A percentile compares a stretch with the other conserved stretches of the same genome.
These are phyloP conservation scores for Hippolais icterina DNA, from an alignment of 2,113 vertebrate species.

Conservation along the genomic window DNA sequence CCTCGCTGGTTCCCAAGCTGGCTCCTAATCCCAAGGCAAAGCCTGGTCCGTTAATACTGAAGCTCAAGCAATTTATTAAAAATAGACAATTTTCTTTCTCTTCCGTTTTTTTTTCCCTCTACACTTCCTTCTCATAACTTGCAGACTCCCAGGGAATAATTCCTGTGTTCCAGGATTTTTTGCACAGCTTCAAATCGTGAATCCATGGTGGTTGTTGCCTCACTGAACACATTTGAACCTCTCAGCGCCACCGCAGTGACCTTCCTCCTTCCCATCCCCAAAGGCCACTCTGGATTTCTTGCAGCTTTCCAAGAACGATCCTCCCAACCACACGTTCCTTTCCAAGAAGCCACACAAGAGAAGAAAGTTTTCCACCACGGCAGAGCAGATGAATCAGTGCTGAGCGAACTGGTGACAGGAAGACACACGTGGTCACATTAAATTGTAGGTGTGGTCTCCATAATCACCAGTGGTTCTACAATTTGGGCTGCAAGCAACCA, in stretches of 20 bases:
- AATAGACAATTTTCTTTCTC: conserved; percentile 23
- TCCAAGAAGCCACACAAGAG: background rate
- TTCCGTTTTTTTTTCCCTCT: background rate
- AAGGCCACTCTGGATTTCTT: background rate
- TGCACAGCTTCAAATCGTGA: background rate
- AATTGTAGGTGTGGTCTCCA: background rate
- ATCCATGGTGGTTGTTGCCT: background rate
- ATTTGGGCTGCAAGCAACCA: background rate
- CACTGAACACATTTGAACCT: background rate
- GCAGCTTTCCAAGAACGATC: background rate
- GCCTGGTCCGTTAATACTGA: background rate
- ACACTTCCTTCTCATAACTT: conserved; percentile 17
- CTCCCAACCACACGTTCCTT: background rate
- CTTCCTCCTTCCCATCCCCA: background rate
- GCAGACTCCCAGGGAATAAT: background rate
- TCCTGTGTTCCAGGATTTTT: conserved; percentile 5
- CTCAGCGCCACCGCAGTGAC: background rate
- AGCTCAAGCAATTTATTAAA: conserved; percentile 43
- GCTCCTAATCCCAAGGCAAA: conserved; percentile 46
- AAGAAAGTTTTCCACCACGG: background rate
- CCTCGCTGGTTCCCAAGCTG: conserved; percentile 24
- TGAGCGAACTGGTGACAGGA: background rate
- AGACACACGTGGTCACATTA: background rate
- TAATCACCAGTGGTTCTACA: background rate
- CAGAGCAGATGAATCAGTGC: background rate